Base-by-base conservation (phyloP, 2,888 invertebrate genomes). In the Perizoma affinitatum region DNA sequence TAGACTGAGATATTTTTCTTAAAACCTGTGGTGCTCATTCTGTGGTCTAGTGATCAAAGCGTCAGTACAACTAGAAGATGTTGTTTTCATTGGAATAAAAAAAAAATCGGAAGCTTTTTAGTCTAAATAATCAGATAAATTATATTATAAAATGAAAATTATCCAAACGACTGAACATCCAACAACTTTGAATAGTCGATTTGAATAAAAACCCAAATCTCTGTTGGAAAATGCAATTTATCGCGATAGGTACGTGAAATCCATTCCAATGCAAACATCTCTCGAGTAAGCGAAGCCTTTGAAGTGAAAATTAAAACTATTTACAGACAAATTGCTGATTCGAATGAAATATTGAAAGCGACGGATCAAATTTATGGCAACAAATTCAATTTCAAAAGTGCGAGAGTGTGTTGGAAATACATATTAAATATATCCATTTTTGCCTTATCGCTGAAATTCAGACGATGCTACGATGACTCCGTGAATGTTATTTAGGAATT, bases 341-440 rank as follows among this genome's bases (percentile, higher is more conserved):
- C 54, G 51, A 62, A 62, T 62, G 54, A 55, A 55, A 62, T 62
- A 62, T 58, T 56, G 48, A 35, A 51, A 55, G 41, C 58, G 58
- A 44, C 47, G 51, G 52, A 62, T 62, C 58, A 62, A 22, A 55
- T 62, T 62, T 52, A 61, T 54, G 44, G 58, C 62, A 51, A 58
- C 49, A 62, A 62, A 62, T 55, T 62, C 51, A 48, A 62, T 62
- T 62, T 45, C 22, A 35, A 54, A 55, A 44, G 46, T 62, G 57
- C 44, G 50, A 54, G 52, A 45, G 53, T 54, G 5, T 49, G 59
- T 49, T 54, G 8, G 59, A 50, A 49, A 54, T 59, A 5, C 38
- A 22, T 22, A 54, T 49, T 48, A 58, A 53, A 53, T 54, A 53
- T 5, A 0, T 0, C 41, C 11, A 52, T 58, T 58, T 53, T 48